Base-by-base conservation (phyloP, 2,888 invertebrate species). In the Pandemis cinnamomeana region DNA sequence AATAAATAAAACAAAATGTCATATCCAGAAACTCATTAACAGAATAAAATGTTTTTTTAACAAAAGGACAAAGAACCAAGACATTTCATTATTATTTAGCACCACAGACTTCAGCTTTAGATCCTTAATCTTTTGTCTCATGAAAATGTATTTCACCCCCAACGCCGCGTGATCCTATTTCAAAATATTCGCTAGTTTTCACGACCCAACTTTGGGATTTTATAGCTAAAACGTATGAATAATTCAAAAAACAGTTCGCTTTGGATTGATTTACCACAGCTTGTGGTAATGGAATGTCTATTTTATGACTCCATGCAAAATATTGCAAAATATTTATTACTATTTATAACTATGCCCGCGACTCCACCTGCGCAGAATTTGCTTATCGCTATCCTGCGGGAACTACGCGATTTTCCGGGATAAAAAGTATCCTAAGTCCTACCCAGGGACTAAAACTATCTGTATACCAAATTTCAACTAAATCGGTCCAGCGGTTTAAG, bases 151-250 rank as follows among this genome's bases (percentile, higher is more conserved):
- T 58, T 20, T n/a, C 20, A 20, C 15, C 51, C 53, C 53, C 58
- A 58, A 6, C 7, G 58, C 0, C 11, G 58, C 58, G 58, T 58
- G 58, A 58, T 58, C 27, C 27, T 58, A 58, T 58, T 58, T 58
- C 27, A 58, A 58, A 58, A 58, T 58, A 27, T 58, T 58, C 27
- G 58, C 20, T 58, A 58, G 58, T 58, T 58, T 58, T 58, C 27
- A 58, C 58, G 27, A 58, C 58, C 27, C 58, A 27, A 58, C 58
- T 58, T 58, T 27, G 27, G 27, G 58, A 55, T 58, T 58, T 58
- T 58, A 58, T 58, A 27, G 58, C 58, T 58, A 58, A 55, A 58
- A 58, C 58, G 27, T 58, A 58, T 58, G 58, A 58, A 58, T 58
- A 11, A 58, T 58, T 55, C 55, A 55, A 55, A 20, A 55, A 20